Evolutionary conservation across 2,888 invertebrate genomes (phyloP).

Genomic region (Flexamia atlantica): DNA sequence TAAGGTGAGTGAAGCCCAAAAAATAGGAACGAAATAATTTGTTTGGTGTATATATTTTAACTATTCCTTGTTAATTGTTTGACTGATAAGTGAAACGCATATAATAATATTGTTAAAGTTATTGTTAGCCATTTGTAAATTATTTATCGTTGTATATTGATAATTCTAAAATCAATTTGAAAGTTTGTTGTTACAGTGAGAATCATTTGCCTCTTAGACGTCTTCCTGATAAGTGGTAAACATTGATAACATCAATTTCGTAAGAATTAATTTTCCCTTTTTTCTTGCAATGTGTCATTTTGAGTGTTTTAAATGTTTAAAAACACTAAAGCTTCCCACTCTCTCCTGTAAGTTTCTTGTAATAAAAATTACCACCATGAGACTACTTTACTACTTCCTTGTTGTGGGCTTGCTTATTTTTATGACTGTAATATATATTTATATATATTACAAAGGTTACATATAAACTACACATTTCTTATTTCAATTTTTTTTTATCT

Average conservation of each 20-base stretch:
- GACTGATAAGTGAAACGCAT: neutral
- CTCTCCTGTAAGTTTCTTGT: slow-evolving; percentile 21
- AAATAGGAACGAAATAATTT: too few species aligned
- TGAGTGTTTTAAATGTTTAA: slow-evolving; percentile 2
- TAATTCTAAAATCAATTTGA: neutral
- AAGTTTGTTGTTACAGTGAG: neutral
- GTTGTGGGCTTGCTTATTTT: too few species aligned
- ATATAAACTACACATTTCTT: neutral
- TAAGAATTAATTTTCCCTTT: neutral
- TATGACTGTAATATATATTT: neutral
- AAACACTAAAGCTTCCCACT: slow-evolving; percentile 26
- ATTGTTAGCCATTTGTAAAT: slow-evolving; percentile 5
- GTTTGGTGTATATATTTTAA: neutral
- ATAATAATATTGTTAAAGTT: slow-evolving; percentile 24
- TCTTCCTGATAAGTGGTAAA: slow-evolving; percentile 29
- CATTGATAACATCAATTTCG: neutral
- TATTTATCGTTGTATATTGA: slow-evolving; percentile 19
- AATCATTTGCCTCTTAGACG: slow-evolving; percentile 2
- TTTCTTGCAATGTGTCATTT: neutral
- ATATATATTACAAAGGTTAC: neutral
- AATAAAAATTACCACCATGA: slow-evolving; percentile 39
- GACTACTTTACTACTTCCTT: neutral
- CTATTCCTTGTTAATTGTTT: slow-evolving; percentile 24
- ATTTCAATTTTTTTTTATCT: neutral
- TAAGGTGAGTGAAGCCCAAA: too few species aligned